phyloP scores from a whole-genome alignment of 2,888 invertebrate species.

The Cacoxenus indagator region DNA sequence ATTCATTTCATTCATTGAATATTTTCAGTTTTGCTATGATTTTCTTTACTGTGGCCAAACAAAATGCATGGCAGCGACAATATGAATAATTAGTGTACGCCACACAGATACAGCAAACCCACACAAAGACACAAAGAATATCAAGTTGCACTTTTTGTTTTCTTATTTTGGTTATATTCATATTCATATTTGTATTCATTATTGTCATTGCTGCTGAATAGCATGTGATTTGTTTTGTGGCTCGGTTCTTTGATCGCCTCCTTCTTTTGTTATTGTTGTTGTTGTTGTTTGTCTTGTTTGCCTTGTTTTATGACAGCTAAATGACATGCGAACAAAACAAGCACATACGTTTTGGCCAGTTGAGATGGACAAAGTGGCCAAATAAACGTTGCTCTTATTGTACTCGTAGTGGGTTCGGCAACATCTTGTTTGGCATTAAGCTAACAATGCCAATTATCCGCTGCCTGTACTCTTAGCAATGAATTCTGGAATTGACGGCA shows the following conservation, averaged over 20 bases:
- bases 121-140: too few species aligned
- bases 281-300: not conserved
- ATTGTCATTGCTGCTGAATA: too few species aligned
- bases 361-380: not conserved
- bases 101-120: not conserved
- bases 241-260: too few species aligned
- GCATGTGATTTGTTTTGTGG: too few species aligned
- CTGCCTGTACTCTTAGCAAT: too few species aligned
- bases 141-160: not conserved
- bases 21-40: not conserved
- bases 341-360: not conserved
- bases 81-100: not conserved
- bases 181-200: too few species aligned
- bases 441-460: too few species aligned
- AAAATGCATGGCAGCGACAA: not conserved
- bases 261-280: too few species aligned
- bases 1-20: not conserved
- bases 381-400: too few species aligned
- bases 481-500: too few species aligned
- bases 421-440: too few species aligned
- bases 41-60: not conserved
- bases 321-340: not conserved
- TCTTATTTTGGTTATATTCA: not conserved
- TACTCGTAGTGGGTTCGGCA: too few species aligned
- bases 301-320: not conserved